These are phyloP conservation scores for Miltochrista miniata DNA, from an alignment of 2,888 invertebrate species.

Conservation along the genomic window DNA sequence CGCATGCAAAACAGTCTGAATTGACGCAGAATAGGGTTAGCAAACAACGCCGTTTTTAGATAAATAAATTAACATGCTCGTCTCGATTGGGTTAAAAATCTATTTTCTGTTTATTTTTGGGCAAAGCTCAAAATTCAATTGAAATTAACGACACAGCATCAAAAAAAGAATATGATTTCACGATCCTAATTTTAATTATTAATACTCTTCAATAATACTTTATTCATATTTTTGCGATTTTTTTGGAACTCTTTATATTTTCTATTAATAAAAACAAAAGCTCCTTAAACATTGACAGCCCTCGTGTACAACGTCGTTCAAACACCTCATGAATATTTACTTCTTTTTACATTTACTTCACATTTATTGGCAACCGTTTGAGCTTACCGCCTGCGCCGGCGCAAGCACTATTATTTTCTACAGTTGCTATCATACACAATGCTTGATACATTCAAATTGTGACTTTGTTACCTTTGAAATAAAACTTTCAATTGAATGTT, in stretches of 20 bases:
- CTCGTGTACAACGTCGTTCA: slow-evolving; percentile 44
- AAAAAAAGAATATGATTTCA: too few relatives aligned
- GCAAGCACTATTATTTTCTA: slow-evolving; percentile 42
- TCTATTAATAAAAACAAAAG: background rate
- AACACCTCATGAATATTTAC: slow-evolving; percentile 69
- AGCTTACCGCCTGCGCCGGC: slow-evolving; percentile 61
- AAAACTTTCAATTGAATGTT: slow-evolving; percentile 15
- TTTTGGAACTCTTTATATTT: too few relatives aligned
- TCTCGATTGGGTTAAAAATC: background rate
- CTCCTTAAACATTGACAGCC: slow-evolving; percentile 22
- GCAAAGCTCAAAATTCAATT: too few relatives aligned
- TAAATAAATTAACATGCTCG: slow-evolving; percentile 5
- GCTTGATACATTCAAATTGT: slow-evolving; percentile 16
- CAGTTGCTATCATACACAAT: slow-evolving; percentile 24
- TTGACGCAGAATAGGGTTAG: slow-evolving; percentile 61
- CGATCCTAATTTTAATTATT: too few relatives aligned
- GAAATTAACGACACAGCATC: too few relatives aligned
- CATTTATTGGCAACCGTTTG: slow-evolving; percentile 68
- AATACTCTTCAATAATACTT: too few relatives aligned
- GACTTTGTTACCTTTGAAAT: slow-evolving; percentile 15
- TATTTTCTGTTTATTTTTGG: too few relatives aligned
- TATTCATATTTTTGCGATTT: too few relatives aligned
- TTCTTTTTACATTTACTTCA: slow-evolving; percentile 65
- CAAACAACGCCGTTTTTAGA: slow-evolving; percentile 5
- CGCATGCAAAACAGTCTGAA: slow-evolving; percentile 68